Base-by-base conservation (phyloP, 1,140 invertebrate species). In the Musca vetustissima region DNA sequence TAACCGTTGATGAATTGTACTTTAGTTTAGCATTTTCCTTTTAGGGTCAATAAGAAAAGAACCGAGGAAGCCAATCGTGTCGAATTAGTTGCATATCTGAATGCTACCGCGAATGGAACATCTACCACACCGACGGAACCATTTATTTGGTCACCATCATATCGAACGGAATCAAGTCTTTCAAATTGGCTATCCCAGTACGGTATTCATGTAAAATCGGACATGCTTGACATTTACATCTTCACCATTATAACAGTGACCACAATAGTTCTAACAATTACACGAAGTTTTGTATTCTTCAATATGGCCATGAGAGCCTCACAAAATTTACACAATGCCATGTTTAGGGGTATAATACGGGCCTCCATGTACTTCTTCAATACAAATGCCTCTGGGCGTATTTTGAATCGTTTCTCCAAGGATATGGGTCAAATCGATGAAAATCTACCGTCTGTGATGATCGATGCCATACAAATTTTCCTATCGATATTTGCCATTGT, bases 351-450 rank as follows among this genome's bases (percentile, higher is more conserved):
- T n/a, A 89, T 94, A 28, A 87, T 92, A 0, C 85, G 88, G 1
- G 88, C 91, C 0, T 88, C 90, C 0, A 93, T 94, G 89, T 84
- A 87, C 0, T 96, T 95, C 83, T 96, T 95, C 81, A 91, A 93
- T 76, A 85, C 85, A 7, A 95, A 92, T 81, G 91, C 92, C 2
- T 87, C 88, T 9, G 90, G 90, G 6, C 82, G 90, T 1, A 91
- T 92, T 73, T 82, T 92, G 32, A 92, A 94, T 76, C 85, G 92
- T 67, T 94, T 93, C 83, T 92, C 92, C 0, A 93, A 93, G 83
- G 94, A 96, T 78, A 88, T 95, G 82, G 93, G 92, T 14, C 88
- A 90, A 19, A 89, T 95, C 25, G 95, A 97, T 80, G 93, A 95
- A 77, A 85, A 91, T n/a, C 78, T 98, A 36, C 94, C 96, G 52